Evolutionary conservation across 2,113 vertebrate species (phyloP).

Genomic region (Clinocottus analis): DNA sequence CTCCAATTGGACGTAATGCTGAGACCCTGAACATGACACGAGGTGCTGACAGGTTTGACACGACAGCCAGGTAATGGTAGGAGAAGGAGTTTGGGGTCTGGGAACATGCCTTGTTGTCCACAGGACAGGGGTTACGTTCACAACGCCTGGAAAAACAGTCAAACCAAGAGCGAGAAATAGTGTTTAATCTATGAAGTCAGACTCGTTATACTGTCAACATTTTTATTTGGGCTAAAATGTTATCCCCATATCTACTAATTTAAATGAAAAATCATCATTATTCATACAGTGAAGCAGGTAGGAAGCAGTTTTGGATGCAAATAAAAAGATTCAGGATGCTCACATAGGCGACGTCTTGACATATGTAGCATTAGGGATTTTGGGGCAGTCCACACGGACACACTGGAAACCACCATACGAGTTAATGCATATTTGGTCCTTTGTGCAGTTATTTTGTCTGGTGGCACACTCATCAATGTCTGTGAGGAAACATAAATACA

Average conservation of each 20-base stretch:
- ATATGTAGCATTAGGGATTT: constrained; percentile 83
- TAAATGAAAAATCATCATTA: neutral
- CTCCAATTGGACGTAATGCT: constrained; percentile 80
- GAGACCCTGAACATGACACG: constrained; percentile 89
- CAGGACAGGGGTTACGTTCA: constrained; percentile 88
- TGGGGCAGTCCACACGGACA: constrained; percentile 86
- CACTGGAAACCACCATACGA: constrained; percentile 88
- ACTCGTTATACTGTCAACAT: neutral
- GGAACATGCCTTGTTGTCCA: constrained; percentile 85
- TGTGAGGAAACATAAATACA: constrained; percentile 52
- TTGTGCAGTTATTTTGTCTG: constrained; percentile 87
- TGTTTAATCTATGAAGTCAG: neutral
- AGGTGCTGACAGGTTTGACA: constrained; percentile 87
- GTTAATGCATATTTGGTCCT: constrained; percentile 87
- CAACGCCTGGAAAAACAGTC: constrained; percentile 83
- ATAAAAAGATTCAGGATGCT: constrained; percentile 58
- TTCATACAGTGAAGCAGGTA: no score
- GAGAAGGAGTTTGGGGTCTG: constrained; percentile 88
- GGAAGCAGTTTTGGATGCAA: neutral
- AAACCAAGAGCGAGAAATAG: neutral
- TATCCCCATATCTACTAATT: neutral
- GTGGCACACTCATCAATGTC: constrained; percentile 88
- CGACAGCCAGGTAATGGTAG: constrained; percentile 89
- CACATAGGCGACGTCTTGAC: constrained; percentile 88
- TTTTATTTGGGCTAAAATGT: neutral